phyloP scores from a whole-genome alignment of 2,888 invertebrate species.

The Caenorhabditis doughertyi region DNA sequence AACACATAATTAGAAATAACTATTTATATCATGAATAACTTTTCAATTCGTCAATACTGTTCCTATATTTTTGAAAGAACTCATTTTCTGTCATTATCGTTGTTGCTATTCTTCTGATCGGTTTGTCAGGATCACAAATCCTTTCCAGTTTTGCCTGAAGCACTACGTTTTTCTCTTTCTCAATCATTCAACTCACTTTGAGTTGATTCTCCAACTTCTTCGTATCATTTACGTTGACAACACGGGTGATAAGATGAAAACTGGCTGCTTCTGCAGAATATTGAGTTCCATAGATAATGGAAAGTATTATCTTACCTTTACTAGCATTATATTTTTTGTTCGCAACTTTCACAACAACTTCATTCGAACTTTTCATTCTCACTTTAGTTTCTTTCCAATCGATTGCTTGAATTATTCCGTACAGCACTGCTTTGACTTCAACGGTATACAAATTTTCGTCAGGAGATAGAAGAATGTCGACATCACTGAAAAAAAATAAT shows the following conservation, averaged over 20 bases:
- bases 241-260: slow-evolving; percentile 33
- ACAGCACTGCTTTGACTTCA: slow-evolving; percentile 57
- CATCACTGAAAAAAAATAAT: slow-evolving; percentile 36
- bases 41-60: slow-evolving; percentile 45
- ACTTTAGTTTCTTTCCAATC: slow-evolving; percentile 18
- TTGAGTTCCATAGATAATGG: neutral
- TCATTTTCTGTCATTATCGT: slow-evolving; percentile 32
- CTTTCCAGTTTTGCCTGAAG: slow-evolving; percentile 34
- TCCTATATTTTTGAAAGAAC: slow-evolving; percentile 31
- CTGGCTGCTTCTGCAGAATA: slow-evolving; percentile 35
- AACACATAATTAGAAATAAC: neutral
- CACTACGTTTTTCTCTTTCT: neutral
- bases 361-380: slow-evolving; percentile 35
- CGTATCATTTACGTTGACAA: slow-evolving; percentile 14
- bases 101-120: slow-evolving; percentile 19
- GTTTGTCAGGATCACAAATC: slow-evolving; percentile 9
- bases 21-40: slow-evolving; percentile 13
- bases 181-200: slow-evolving; percentile 17
- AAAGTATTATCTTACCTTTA: slow-evolving; percentile 29
- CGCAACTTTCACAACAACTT: slow-evolving; percentile 55
- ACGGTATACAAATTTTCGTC: slow-evolving; percentile 38
- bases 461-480: slow-evolving; percentile 31
- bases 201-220: slow-evolving; percentile 20
- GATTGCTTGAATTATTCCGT: slow-evolving; percentile 59
- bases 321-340: slow-evolving; percentile 42